A percentile compares a stretch with the other conserved stretches of the same genome.
Evolutionary conservation across 2,113 vertebrate genomes (phyloP).

Genomic region (Poeciliopsis prolifica): DNA sequence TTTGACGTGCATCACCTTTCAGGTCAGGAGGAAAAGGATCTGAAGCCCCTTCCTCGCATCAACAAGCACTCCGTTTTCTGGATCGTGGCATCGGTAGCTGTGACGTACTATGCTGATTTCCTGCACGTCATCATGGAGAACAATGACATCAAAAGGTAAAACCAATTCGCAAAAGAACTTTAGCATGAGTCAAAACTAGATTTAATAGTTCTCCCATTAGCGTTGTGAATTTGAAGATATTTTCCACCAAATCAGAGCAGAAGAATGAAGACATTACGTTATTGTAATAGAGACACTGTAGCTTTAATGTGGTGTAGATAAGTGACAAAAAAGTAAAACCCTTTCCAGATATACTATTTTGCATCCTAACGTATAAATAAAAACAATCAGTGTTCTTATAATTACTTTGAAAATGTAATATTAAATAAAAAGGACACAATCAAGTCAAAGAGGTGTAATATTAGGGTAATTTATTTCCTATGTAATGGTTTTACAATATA

Average conservation of each 20-base stretch:
- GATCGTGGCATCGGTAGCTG: slow-evolving; percentile 86
- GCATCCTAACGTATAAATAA: neutral
- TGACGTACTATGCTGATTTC: slow-evolving; percentile 94
- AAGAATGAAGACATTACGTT: neutral
- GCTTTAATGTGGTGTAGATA: too few relatives aligned
- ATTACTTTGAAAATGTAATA: neutral
- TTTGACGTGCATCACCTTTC: slow-evolving; percentile 27
- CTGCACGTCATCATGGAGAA: slow-evolving; percentile 83
- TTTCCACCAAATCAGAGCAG: too few relatives aligned
- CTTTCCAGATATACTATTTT: neutral
- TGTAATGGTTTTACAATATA: neutral
- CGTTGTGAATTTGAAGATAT: neutral
- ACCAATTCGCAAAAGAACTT: neutral
- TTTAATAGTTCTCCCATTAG: neutral
- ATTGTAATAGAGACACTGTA: neutral
- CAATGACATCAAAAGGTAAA: slow-evolving; percentile 86
- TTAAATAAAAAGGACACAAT: neutral
- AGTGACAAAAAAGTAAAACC: neutral
- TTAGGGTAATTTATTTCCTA: too few relatives aligned
- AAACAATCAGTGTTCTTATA: too few relatives aligned
- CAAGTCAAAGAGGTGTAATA: too few relatives aligned
- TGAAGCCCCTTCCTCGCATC: slow-evolving; percentile 84
- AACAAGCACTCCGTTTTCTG: slow-evolving; percentile 94
- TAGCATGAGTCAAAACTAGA: neutral
- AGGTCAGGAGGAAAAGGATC: slow-evolving; percentile 83